Conservation (phyloP, 1,140 invertebrate genomes). For the Drosophila seguyi region DNA sequence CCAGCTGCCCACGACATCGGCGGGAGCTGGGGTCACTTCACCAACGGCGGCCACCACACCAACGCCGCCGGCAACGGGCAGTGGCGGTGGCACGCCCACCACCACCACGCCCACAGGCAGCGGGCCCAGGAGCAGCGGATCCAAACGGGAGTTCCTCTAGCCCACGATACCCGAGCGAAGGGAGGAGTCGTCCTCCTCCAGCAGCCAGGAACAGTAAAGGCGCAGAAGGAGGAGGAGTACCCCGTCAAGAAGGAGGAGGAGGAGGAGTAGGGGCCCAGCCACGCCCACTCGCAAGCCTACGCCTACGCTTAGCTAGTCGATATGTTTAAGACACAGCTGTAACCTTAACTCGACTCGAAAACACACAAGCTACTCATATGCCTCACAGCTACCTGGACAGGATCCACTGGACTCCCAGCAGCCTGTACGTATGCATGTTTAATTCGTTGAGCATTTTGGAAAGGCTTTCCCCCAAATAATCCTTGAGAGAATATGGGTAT, state of each 20-base stretch:
- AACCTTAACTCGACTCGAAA: constrained; percentile 27
- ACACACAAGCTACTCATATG: constrained; percentile 24
- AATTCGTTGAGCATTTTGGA: too few relatives aligned
- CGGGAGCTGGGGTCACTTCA: constrained; percentile 11
- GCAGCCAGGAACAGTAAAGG: constrained; percentile 19
- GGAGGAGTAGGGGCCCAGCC: constrained; percentile 17
- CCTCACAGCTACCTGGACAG: not conserved
- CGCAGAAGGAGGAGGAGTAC: not conserved
- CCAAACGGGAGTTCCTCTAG: constrained; percentile 84
- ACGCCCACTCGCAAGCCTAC: constrained; percentile 50
- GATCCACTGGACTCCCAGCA: constrained; percentile 4
- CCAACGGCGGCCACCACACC: constrained; percentile 51
- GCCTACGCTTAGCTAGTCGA: constrained; percentile 74
- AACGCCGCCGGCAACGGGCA: constrained; percentile 26
- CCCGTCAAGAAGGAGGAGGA: not conserved
- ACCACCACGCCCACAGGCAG: constrained; percentile 54
- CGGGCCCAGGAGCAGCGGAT: constrained; percentile 52
- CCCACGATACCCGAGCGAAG: constrained; percentile 67
- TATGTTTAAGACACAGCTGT: constrained; percentile 44
- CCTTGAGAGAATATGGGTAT: not conserved
- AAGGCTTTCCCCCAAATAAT: constrained; percentile 14
- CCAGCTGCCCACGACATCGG: constrained; percentile 34
- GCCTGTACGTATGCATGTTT: not conserved
- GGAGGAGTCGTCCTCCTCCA: constrained; percentile 63
- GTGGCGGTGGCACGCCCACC: constrained; percentile 40